These are phyloP conservation scores for Macrotis lagotis DNA, from an alignment of 2,113 vertebrate genomes.

Conservation along the genomic window DNA sequence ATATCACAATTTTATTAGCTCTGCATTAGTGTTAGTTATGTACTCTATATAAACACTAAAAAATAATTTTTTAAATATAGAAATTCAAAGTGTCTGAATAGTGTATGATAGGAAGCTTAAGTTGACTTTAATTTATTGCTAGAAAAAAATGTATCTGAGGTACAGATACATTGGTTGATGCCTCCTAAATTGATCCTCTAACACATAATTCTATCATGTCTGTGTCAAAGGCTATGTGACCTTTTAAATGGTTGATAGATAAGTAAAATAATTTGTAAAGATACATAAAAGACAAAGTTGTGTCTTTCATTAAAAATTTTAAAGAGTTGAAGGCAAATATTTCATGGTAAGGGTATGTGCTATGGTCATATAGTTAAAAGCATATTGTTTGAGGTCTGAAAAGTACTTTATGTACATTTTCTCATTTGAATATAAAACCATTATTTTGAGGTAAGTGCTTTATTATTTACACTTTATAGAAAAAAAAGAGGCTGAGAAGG, in stretches of 20 bases:
- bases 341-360: not conserved
- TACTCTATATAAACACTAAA: not conserved
- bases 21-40: not conserved
- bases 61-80: not conserved
- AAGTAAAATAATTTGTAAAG: not conserved
- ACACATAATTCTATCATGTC: not conserved
- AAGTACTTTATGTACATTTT: too few species aligned
- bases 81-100: not conserved
- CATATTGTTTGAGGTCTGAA: too few species aligned
- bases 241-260: not conserved
- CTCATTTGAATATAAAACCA: too few species aligned
- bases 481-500: too few species aligned
- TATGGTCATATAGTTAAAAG: not conserved
- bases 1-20: not conserved
- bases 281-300: not conserved
- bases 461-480: too few species aligned
- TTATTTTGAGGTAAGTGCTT: too few species aligned
- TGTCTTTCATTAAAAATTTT: not conserved
- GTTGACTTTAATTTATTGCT: not conserved
- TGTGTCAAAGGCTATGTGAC: not conserved
- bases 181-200: not conserved
- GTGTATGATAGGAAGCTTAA: not conserved
- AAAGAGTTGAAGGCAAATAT: not conserved
- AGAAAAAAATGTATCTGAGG: not conserved
- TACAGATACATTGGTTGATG: not conserved